Conservation (phyloP, 1,140 invertebrate genomes). For the Neodiprion lecontei region DNA sequence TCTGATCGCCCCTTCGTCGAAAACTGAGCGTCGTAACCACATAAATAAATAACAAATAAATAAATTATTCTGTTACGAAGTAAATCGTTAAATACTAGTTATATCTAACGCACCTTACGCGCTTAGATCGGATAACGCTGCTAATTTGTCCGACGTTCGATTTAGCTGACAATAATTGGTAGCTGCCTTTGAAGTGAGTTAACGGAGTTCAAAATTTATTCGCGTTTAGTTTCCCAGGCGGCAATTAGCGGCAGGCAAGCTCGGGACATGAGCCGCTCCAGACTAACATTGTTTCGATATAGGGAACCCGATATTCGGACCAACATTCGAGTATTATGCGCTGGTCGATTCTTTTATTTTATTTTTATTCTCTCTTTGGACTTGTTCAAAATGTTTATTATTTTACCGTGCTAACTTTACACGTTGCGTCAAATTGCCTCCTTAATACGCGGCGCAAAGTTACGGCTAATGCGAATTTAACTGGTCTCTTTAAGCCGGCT, state of each 20-base stretch:
- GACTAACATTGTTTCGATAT: constrained; percentile 2
- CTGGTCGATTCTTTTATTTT: neutral
- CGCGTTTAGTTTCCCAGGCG: neutral
- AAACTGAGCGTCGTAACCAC: too few relatives aligned
- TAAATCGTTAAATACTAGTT: too few relatives aligned
- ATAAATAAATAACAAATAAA: too few relatives aligned
- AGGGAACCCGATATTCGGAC: neutral
- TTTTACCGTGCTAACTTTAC: neutral
- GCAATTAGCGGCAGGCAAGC: neutral
- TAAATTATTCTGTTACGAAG: too few relatives aligned
- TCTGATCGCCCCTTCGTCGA: too few relatives aligned
- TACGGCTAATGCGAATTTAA: constrained; percentile 4
- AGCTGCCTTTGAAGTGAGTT: too few relatives aligned
- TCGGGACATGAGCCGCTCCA: neutral
- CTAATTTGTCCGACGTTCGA: too few relatives aligned
- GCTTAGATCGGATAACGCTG: too few relatives aligned
- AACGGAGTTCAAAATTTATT: neutral
- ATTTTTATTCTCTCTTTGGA: neutral
- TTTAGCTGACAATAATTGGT: too few relatives aligned
- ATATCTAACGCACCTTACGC: too few relatives aligned
- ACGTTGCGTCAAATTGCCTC: constrained; percentile 5
- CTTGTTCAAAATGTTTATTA: neutral
- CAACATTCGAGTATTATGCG: neutral
- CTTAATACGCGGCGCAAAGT: neutral
- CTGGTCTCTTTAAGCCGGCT: neutral